A percentile compares a stretch with the other conserved stretches of the same genome.
These are phyloP conservation scores for Dryocosmus kuriphilus DNA, from an alignment of 2,888 invertebrate genomes.

Conservation along the genomic window DNA sequence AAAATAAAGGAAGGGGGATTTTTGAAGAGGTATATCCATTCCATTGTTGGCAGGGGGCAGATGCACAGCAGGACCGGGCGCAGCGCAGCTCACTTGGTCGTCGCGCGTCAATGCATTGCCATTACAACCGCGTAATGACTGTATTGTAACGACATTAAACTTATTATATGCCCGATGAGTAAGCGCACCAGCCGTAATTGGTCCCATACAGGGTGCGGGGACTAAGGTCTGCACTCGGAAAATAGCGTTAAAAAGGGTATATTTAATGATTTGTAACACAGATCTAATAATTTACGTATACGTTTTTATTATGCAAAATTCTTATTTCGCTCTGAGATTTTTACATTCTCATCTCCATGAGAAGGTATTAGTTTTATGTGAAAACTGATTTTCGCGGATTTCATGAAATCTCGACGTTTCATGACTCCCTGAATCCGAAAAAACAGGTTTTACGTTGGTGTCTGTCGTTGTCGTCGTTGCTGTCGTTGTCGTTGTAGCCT, in stretches of 20 bases:
- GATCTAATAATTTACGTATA: not conserved
- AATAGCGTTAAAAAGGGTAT: not conserved
- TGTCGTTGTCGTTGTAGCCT: too few species aligned
- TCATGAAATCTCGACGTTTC: too few species aligned
- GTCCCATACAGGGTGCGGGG: not conserved
- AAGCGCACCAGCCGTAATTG: slow-evolving; percentile 18
- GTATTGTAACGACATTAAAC: slow-evolving; percentile 68
- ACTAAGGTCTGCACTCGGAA: not conserved
- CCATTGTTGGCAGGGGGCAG: slow-evolving; percentile 59
- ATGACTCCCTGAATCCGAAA: too few species aligned
- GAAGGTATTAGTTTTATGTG: too few species aligned
- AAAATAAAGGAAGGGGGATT: slow-evolving; percentile 14
- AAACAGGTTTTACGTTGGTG: too few species aligned
- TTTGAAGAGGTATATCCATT: slow-evolving; percentile 36
- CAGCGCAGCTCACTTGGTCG: slow-evolving; percentile 62
- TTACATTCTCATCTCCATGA: too few species aligned
- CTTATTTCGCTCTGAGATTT: too few species aligned
- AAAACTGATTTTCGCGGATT: too few species aligned
- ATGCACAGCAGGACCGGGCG: slow-evolving; percentile 60
- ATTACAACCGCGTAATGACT: slow-evolving; percentile 68
- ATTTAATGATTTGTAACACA: not conserved
- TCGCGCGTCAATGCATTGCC: slow-evolving; percentile 68
- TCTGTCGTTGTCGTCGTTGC: too few species aligned
- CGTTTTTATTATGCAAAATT: not conserved
- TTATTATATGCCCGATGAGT: slow-evolving; percentile 56